Evolutionary conservation across 2,797 vertebrate species (phyloP).

Genomic region (Otus scops): DNA sequence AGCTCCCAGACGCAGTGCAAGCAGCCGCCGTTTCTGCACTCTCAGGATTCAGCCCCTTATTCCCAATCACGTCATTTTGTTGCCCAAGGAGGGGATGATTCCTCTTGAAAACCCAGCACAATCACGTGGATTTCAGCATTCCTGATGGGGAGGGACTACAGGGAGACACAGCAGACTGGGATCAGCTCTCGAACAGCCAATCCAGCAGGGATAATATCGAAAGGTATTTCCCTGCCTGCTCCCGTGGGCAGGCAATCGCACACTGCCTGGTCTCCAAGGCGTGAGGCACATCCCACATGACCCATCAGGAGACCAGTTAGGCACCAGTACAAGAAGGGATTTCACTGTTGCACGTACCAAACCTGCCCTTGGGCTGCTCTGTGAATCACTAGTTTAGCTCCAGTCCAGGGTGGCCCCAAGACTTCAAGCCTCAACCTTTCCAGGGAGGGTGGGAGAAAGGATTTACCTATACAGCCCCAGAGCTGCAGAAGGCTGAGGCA

Average conservation of each 20-base stretch:
- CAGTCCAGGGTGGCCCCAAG: not conserved
- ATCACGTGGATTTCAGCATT: not conserved
- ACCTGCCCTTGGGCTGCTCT: not conserved
- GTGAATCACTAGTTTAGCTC: not conserved
- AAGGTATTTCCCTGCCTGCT: not conserved
- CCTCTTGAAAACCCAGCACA: not conserved
- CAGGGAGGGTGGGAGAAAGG: not conserved
- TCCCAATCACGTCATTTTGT: not conserved
- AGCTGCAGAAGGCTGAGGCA: not conserved
- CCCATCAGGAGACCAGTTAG: not conserved
- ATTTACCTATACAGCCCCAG: not conserved
- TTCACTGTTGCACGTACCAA: not conserved
- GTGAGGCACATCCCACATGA: not conserved
- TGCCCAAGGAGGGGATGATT: not conserved
- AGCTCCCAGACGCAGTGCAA: not conserved
- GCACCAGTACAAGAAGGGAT: not conserved
- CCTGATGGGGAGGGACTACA: not conserved
- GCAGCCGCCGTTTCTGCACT: not conserved
- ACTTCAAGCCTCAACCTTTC: not conserved
- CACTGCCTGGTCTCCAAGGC: not conserved
- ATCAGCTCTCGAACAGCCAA: accelerated
- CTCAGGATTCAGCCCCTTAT: not conserved
- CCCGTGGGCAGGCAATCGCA: accelerated
- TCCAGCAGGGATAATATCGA: not conserved
- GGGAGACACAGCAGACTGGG: not conserved